These are phyloP conservation scores for Grapholita molesta DNA, from an alignment of 1,140 invertebrate genomes.

Conservation along the genomic window DNA sequence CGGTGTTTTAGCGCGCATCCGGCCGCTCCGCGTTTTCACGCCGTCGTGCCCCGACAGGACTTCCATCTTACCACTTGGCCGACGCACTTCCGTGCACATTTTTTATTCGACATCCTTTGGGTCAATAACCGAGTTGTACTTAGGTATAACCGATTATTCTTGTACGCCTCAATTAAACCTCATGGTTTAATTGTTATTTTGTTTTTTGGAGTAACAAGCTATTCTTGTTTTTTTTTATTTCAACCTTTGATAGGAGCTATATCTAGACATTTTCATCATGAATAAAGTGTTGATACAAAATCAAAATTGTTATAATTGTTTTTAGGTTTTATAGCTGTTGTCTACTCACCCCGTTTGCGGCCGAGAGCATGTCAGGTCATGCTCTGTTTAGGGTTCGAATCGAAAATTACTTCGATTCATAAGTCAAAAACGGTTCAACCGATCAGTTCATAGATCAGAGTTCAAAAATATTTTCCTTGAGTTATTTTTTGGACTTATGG, in stretches of 20 bases:
- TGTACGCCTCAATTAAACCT: slow-evolving; percentile 15
- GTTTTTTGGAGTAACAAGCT: neutral
- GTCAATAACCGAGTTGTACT: slow-evolving; percentile 10
- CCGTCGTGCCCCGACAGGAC: slow-evolving; percentile 55
- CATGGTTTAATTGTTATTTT: neutral
- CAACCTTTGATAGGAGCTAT: neutral
- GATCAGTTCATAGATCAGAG: too few species aligned
- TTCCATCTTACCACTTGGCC: slow-evolving; percentile 55
- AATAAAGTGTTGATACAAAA: neutral
- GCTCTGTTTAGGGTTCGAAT: too few species aligned
- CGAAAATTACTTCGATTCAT: too few species aligned
- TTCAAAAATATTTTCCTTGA: too few species aligned
- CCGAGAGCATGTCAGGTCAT: too few species aligned
- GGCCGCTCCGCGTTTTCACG: slow-evolving; percentile 50
- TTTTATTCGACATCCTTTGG: slow-evolving; percentile 23
- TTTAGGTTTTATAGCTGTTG: too few species aligned
- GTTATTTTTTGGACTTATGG: too few species aligned
- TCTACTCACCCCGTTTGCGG: too few species aligned
- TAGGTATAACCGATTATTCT: slow-evolving; percentile 19
- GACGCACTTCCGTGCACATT: slow-evolving; percentile 41
- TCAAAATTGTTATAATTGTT: too few species aligned
- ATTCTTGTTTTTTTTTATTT: neutral
- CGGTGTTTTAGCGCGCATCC: slow-evolving; percentile 55
- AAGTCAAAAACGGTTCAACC: too few species aligned
- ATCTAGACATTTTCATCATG: neutral